Percentiles rank a stretch among this genome's conserved stretches.
Evolutionary conservation across 1,140 invertebrate genomes (phyloP).

Genomic region (Vanessa atalanta): DNA sequence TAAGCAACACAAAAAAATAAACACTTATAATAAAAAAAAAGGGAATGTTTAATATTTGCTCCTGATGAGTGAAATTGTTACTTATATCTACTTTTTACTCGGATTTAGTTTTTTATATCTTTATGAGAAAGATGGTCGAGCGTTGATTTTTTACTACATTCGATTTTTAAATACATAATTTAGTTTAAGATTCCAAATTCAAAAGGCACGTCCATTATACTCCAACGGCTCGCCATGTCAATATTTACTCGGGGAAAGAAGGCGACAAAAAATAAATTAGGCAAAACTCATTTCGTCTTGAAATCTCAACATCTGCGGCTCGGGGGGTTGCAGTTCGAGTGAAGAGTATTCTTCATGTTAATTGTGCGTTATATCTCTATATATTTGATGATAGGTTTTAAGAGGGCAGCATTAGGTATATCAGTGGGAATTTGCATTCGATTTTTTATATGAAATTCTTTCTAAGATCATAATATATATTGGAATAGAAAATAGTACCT

Average conservation of each 20-base stretch:
- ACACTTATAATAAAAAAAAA: too few relatives aligned
- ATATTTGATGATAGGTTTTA: not conserved
- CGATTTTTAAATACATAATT: not conserved
- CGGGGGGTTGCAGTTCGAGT: slow-evolving; percentile 42
- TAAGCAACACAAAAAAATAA: too few relatives aligned
- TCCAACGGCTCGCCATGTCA: slow-evolving; percentile 53
- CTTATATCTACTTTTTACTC: too few relatives aligned
- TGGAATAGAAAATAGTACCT: too few relatives aligned
- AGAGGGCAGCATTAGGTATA: not conserved
- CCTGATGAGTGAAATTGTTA: too few relatives aligned
- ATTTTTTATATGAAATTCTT: too few relatives aligned
- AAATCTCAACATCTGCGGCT: slow-evolving; percentile 76
- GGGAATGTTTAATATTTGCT: too few relatives aligned
- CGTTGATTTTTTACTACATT: too few relatives aligned
- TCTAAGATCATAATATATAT: too few relatives aligned
- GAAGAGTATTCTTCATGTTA: slow-evolving; percentile 33
- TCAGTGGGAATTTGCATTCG: not conserved
- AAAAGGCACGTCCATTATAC: slow-evolving; percentile 45
- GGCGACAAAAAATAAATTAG: slow-evolving; percentile 81
- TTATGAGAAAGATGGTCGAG: too few relatives aligned
- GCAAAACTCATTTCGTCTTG: slow-evolving; percentile 75
- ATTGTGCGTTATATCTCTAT: slow-evolving; percentile 25
- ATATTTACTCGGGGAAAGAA: slow-evolving; percentile 77
- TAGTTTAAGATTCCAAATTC: not conserved
- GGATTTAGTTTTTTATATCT: too few relatives aligned